Base-by-base conservation (phyloP, 2,113 vertebrate genomes). In the Holacanthus passer region DNA sequence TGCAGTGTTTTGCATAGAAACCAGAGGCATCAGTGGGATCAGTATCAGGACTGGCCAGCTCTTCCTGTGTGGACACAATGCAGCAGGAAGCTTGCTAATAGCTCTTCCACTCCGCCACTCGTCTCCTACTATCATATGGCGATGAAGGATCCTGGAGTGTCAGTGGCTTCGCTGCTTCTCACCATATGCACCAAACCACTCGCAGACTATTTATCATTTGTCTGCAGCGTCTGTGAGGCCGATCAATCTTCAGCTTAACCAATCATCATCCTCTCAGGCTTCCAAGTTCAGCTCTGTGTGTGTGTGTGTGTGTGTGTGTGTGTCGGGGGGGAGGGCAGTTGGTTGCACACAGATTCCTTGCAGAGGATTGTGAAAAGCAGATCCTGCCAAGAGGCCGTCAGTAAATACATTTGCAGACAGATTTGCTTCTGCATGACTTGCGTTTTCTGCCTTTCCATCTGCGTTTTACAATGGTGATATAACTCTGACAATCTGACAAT, bases 31-130 rank as follows among this genome's bases (percentile, higher is more conserved):
- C 82, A 72, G 84, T 79, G 82, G 91, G 87, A 91, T 93, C 91
- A 75, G 88, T 96, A 95, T 95, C 95, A 94, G 95, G 77, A 76
- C 87, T 45, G 79, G 84, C 91, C 93, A 95, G 94, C 83, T 76
- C 93, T 95, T 96, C 95, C 95, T 95, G 93, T 92, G 90, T 77
- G 86, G 92, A 95, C 90, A 92, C 93, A 91, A 91, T 91, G 89
- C 88, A 88, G 89, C 87, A 94, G 95, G 95, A 95, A 95, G 93
- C 92, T 90, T 56, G 58, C 90, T 93, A 93, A 93, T 94, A 94
- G 92, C 88, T 69, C 56, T 79, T 82, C 68, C 43, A 83, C 81
- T 89, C 56, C 22, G 37, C 67, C 72, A 63, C 87, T 86, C 41
- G 69, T 88, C 80, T 89, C 77, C 70, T 84, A 62, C 84, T 73